A percentile compares a stretch with the other conserved stretches of the same genome.
phyloP scores from a whole-genome alignment of 2,113 vertebrate species.

The Sinosuthora webbiana region DNA sequence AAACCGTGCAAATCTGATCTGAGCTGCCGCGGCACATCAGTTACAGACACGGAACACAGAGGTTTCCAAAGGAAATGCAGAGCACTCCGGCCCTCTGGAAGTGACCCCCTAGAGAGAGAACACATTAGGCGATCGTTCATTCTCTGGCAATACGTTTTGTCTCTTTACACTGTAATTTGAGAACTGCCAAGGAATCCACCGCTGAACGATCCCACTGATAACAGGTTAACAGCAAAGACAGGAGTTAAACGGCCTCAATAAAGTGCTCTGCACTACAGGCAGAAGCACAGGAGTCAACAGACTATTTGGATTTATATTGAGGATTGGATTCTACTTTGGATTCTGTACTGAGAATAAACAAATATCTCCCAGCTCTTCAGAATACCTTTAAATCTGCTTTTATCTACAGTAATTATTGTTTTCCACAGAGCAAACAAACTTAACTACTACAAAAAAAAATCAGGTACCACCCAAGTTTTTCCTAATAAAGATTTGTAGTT shows the following conservation, averaged over 20 bases:
- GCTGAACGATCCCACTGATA: background rate
- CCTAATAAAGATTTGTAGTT: background rate
- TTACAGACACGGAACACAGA: background rate
- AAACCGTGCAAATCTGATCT: background rate
- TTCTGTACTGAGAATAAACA: background rate
- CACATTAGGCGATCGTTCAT: background rate
- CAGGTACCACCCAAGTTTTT: background rate
- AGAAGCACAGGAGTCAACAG: fast-evolving
- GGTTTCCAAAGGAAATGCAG: background rate
- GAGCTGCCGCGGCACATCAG: background rate
- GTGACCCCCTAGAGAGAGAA: background rate
- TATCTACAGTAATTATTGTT: background rate
- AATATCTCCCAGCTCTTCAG: background rate
- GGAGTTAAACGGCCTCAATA: background rate
- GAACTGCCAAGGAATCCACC: background rate
- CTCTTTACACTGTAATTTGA: background rate
- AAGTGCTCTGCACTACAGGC: background rate
- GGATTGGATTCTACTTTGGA: background rate
- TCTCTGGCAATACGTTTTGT: background rate
- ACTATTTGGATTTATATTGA: too few species aligned
- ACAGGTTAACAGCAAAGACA: background rate
- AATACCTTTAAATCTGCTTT: background rate
- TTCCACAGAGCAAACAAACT: background rate
- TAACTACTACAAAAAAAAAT: background rate
- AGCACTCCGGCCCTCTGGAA: background rate